These are phyloP conservation scores for Ianthella basta DNA, from an alignment of 37 sponge, comb jelly and placozoan genomes.

Conservation along the genomic window DNA sequence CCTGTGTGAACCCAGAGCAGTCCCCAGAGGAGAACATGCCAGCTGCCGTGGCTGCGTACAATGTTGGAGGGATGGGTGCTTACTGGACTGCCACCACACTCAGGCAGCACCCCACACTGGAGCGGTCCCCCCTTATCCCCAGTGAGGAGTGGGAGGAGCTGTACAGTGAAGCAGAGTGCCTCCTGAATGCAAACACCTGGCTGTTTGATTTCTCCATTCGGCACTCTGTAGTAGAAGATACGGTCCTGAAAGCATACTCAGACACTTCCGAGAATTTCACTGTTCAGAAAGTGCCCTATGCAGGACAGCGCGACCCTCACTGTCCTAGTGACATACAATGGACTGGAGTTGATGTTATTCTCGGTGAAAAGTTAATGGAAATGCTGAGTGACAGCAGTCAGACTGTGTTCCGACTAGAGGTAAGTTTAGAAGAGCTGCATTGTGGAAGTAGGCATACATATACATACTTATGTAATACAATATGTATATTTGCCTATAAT, in stretches of 20 bases:
- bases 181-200: conserved; percentile 32
- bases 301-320: conserved; percentile 16
- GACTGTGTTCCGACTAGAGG: not conserved
- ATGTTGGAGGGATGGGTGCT: conserved; percentile 61
- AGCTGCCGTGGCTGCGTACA: conserved; percentile 49
- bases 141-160: conserved; percentile 38
- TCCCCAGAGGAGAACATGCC: conserved; percentile 38
- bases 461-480: too few relatives aligned
- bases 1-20: conserved; percentile 47
- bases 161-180: conserved; percentile 37
- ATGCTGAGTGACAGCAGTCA: not conserved
- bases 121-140: conserved; percentile 21
- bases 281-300: conserved; percentile 33
- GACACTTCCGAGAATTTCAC: not conserved
- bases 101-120: conserved; percentile 27
- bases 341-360: conserved; percentile 46
- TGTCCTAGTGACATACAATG: conserved; percentile 22
- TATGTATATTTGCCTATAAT: too few relatives aligned
- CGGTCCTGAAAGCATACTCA: conserved; percentile 23
- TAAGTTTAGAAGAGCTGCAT: not conserved
- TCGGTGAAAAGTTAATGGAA: conserved; percentile 49
- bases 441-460: too few relatives aligned
- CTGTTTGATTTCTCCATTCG: conserved; percentile 57
- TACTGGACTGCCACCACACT: conserved; percentile 52
- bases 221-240: conserved; percentile 35